Base-by-base conservation (phyloP, 2,797 vertebrate species). In the Decapterus maruadsi region DNA sequence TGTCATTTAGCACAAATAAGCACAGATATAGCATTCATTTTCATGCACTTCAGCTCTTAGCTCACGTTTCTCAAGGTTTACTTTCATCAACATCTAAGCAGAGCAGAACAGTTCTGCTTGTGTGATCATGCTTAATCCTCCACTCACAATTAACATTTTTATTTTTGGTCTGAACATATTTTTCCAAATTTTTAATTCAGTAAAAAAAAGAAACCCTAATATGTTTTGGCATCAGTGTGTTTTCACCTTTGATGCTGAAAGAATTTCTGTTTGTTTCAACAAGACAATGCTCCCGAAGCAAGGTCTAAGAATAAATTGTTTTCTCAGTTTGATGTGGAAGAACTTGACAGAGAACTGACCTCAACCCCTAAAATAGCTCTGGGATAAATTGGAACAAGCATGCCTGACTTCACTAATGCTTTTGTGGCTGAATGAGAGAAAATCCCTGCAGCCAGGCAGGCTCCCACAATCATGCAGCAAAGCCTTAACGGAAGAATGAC, bases 371-470 rank as follows among this genome's bases (percentile, higher is more conserved):
- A 20, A 22, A 48, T n/a, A 58, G 42, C n/a, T 58, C 22, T 58
- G 19, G 14, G n/a, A 38, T 38, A 13, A 69, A 48, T 4, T 50
- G 40, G 51, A 55, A 56, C 38, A 10, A 42, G 20, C 38, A 9
- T 19, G 31, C 8, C 14, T 29, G 17, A 36, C 26, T 20, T 77
- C 46, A 55, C 26, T 16, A 40, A 55, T 56, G 48, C 19, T 40
- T 29, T 22, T 57, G 31, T n/a, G 46, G 20, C 16, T 67, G 42
- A 5, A 38, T 40, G 19, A 17, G 31, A 57, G 12, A 4, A n/a
- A 14, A 59, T 59, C 57, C 36, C 57, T 61, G 12, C 68, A 71
- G 34, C 17, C 40, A 54, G 6, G n/a, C 40, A 54, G 45, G 53
- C 46, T 54, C 43, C 48, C n/a, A 34, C 46, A 42, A 43, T 68